Evolutionary conservation across 2,888 invertebrate species (phyloP).

Genomic region (Chymomyza procnemis): DNA sequence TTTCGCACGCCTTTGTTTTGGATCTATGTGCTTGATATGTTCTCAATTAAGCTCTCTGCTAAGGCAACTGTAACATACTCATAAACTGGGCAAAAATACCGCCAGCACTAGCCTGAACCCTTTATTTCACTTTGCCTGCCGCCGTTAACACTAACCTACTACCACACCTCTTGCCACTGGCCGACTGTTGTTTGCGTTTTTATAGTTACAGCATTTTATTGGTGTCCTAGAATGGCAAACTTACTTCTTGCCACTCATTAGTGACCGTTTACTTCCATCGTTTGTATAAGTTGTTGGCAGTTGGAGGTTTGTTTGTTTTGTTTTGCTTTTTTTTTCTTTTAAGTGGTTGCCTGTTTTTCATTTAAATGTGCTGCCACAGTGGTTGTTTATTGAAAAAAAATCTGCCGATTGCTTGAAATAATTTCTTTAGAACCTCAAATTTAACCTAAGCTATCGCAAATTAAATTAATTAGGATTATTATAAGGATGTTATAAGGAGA

Average conservation of each 20-base stretch:
- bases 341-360: not conserved
- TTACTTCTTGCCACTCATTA: constrained; percentile 64
- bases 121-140: constrained; percentile 22
- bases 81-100: constrained; percentile 60
- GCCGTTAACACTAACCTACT: constrained; percentile 60
- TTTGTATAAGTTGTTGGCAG: not conserved
- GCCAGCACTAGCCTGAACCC: constrained; percentile 24
- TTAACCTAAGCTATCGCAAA: no score
- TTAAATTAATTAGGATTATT: no score
- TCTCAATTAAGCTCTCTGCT: constrained; percentile 44
- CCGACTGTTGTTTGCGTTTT: constrained; percentile 8
- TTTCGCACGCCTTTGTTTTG: constrained; percentile 65
- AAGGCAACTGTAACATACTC: constrained; percentile 40
- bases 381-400: not conserved
- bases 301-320: not conserved
- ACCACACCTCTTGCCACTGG: no score
- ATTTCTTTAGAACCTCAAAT: no score
- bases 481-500: no score
- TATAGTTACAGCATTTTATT: constrained; percentile 48
- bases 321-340: not conserved
- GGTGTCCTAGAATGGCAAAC: constrained; percentile 45
- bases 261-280: constrained; percentile 53
- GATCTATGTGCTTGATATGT: constrained; percentile 51
- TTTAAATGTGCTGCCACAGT: not conserved
- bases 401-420: no score